These are phyloP conservation scores for Gyps fulvus DNA, from an alignment of 2,113 vertebrate species.

Conservation along the genomic window DNA sequence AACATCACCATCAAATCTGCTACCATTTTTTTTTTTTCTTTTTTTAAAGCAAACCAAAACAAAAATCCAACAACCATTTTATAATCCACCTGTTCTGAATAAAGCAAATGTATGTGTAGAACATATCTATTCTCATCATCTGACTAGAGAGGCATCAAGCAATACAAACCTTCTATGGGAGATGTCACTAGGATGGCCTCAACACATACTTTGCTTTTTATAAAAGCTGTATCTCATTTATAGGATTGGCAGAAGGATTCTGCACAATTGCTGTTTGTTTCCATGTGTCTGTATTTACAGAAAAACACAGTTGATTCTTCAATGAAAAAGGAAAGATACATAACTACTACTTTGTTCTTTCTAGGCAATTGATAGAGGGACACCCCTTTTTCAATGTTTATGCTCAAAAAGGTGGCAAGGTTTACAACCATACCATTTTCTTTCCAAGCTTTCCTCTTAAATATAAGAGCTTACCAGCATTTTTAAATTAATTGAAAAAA, in stretches of 20 bases:
- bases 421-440: neutral
- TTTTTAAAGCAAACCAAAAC: neutral
- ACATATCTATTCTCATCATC: neutral
- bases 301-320: neutral
- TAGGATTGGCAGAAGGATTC: neutral
- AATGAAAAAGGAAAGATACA: neutral
- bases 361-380: neutral
- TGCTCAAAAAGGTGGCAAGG: neutral
- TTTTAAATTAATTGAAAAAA: neutral
- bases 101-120: neutral
- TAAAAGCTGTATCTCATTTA: neutral
- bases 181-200: neutral
- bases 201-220: neutral
- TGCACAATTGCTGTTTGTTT: neutral
- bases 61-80: neutral
- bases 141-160: neutral
- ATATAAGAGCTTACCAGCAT: neutral
- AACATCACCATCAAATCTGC: neutral
- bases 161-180: neutral
- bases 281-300: neutral
- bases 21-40: neutral
- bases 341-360: neutral
- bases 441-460: neutral
- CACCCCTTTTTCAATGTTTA: neutral
- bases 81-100: neutral